These are phyloP conservation scores for Slavum lentiscoides DNA, from an alignment of 2,888 invertebrate genomes.

Conservation along the genomic window DNA sequence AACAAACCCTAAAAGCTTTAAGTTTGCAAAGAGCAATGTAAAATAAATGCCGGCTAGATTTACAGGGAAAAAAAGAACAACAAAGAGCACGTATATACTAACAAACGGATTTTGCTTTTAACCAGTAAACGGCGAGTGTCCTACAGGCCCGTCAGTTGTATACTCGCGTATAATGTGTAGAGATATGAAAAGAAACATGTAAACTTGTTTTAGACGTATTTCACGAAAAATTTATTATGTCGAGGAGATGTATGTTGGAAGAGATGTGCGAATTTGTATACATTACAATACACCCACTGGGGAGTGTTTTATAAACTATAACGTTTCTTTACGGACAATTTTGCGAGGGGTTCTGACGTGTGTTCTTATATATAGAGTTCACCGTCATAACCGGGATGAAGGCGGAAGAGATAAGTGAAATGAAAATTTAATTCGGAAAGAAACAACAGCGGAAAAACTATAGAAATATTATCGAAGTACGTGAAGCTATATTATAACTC, in stretches of 20 bases:
- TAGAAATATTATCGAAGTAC: no score
- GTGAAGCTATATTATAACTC: no score
- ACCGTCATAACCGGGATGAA: no score
- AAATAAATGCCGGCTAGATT: constrained; percentile 32
- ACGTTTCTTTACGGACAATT: background rate
- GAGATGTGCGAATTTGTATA: background rate
- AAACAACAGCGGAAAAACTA: no score
- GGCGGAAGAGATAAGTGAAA: no score
- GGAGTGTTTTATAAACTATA: background rate
- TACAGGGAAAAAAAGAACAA: constrained; percentile 9
- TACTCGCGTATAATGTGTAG: background rate
- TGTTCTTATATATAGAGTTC: no score
- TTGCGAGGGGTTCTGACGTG: no score
- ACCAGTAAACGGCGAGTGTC: background rate
- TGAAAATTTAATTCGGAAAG: no score
- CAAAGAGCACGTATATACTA: background rate
- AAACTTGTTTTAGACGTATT: constrained; percentile 10
- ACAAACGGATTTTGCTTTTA: constrained; percentile 30
- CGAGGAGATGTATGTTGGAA: background rate
- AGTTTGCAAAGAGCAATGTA: background rate
- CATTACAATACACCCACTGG: background rate
- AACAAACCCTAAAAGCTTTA: constrained; percentile 18
- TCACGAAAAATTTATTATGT: constrained; percentile 13
- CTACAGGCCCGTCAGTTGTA: background rate
- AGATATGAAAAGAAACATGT: background rate